Evolutionary conservation across 2,888 invertebrate species (phyloP).

Genomic region (Gerris lacustris): DNA sequence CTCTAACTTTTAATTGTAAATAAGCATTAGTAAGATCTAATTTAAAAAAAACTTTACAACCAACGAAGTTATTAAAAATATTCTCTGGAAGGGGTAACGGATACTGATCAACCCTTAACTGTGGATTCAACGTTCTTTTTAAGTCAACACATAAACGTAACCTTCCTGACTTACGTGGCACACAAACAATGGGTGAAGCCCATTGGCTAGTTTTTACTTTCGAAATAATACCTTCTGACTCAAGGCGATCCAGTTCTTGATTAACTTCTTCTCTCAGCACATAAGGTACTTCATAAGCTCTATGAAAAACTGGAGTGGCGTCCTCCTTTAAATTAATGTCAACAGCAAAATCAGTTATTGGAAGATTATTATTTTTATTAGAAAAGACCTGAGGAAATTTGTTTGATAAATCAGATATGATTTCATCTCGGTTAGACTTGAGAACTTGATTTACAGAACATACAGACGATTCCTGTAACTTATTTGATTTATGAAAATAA

Average conservation of each 20-base stretch:
- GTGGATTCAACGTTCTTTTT: constrained; percentile 31
- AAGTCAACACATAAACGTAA: constrained; percentile 34
- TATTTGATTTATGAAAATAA: not conserved
- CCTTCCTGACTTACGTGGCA: constrained; percentile 30
- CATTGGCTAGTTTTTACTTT: constrained; percentile 22
- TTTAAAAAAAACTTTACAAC: constrained; percentile 22
- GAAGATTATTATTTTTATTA: constrained; percentile 6
- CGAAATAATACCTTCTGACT: not conserved
- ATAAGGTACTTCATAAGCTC: not conserved
- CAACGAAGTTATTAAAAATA: constrained; percentile 31
- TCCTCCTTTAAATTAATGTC: constrained; percentile 20
- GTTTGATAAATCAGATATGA: not conserved
- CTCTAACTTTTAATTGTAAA: constrained; percentile 30
- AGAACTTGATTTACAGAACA: not conserved
- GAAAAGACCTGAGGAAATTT: not conserved
- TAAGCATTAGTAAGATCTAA: constrained; percentile 32
- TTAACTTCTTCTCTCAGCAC: not conserved
- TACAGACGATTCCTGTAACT: not conserved
- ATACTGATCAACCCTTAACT: constrained; percentile 30
- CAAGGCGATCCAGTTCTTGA: constrained; percentile 8
- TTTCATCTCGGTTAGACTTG: not conserved
- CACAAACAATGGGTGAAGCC: constrained; percentile 33
- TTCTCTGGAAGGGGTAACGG: constrained; percentile 32
- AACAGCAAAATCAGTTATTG: constrained; percentile 13
- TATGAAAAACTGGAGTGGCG: constrained; percentile 15